Conservation (phyloP, 1,140 invertebrate species). For the Aphidius gifuensis region DNA sequence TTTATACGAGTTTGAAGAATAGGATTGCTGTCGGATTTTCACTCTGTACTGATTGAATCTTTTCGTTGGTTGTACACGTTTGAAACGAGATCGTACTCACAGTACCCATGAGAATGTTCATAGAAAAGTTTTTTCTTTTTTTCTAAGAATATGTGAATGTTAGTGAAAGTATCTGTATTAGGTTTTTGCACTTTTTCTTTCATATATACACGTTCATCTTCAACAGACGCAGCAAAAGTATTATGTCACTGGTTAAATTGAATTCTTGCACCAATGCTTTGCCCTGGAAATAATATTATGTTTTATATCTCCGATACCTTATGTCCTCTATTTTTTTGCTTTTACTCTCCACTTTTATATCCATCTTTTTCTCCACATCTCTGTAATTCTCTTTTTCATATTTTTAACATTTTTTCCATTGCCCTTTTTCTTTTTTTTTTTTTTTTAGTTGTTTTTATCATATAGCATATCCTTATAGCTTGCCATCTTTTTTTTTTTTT, state of each 20-base stretch:
- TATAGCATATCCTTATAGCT: too few relatives aligned
- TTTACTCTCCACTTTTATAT: neutral
- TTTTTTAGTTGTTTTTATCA: too few relatives aligned
- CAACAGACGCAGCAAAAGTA: slow-evolving; percentile 27
- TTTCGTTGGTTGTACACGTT: slow-evolving; percentile 28
- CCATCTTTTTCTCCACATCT: neutral
- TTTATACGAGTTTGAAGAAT: slow-evolving; percentile 9
- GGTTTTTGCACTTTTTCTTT: slow-evolving; percentile 2
- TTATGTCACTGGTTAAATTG: slow-evolving; percentile 45
- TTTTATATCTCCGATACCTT: slow-evolving; percentile 43
- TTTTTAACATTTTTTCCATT: too few relatives aligned
- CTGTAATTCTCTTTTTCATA: neutral
- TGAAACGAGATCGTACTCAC: slow-evolving; percentile 15
- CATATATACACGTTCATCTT: neutral
- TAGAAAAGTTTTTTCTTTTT: neutral
- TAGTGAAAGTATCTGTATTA: neutral
- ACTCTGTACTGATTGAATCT: slow-evolving; percentile 36
- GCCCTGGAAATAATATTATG: slow-evolving; percentile 49
- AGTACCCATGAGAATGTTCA: slow-evolving; percentile 1
- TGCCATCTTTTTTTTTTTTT: too few relatives aligned
- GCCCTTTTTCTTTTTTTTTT: too few relatives aligned
- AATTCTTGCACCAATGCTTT: slow-evolving; percentile 45
- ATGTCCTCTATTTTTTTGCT: slow-evolving; percentile 7
- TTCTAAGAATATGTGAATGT: neutral
- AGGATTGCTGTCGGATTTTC: slow-evolving; percentile 15